Base-by-base conservation (phyloP, 1,140 invertebrate genomes). In the Chrysoperla carnea region DNA sequence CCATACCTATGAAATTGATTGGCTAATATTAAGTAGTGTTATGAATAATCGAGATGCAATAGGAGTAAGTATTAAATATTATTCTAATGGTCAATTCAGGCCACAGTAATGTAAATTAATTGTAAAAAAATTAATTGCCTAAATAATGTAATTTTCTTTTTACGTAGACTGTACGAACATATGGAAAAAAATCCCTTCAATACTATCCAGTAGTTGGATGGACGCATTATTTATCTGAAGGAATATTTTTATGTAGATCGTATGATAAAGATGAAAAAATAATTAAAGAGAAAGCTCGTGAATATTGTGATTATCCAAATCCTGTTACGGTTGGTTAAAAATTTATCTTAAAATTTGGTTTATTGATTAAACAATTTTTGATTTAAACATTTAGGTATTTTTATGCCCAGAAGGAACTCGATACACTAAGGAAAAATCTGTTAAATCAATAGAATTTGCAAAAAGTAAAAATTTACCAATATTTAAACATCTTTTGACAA, bases 391-490 rank as follows among this genome's bases (percentile, higher is more conserved):
- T 23, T 49, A 90, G 86, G 61, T 95, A 46, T 58, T 94, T 29
- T 58, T 96, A n/a, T 95, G 89, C 55, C 84, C 88, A 6, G 93
- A 97, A 66, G 93, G 93, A 6, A 97, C 93, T 1, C 69, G 93
- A 29, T 94, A 91, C 50, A 95, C 90, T 0, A 61, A 72, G 40
- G 74, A 78, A 49, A 97, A 97, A 59, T 83, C 91, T 53, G 75
- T 81, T 60, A 81, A 79, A 0, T 91, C 88, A 47, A 67, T 88
- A 52, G 82, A 86, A 50, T 91, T 94, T 59, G 88, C 90, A 0
- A 70, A 73, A 52, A 76, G 90, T 52, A 84, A 86, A 50, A 84
- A 85, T 50, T 70, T 95, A 48, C 80, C 86, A 4, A 60, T 77
- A 50, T 66, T 95, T 23, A 88, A 92, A 52, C 78, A 95, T 58